Base-by-base conservation (phyloP, 1,140 invertebrate genomes). In the Zaprionus inermis region DNA sequence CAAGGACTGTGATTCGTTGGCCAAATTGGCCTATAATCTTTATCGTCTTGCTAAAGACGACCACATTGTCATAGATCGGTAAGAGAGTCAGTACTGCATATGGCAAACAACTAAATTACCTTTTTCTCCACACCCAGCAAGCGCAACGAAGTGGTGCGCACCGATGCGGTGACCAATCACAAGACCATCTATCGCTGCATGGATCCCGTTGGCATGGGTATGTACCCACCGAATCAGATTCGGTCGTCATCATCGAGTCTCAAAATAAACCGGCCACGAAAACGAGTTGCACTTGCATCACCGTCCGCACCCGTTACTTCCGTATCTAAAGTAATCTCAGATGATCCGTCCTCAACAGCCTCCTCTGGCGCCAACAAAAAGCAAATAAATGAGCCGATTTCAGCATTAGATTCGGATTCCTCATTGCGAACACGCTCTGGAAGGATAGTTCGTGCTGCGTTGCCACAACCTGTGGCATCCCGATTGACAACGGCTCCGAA, bases 11-110 rank as follows among this genome's bases (percentile, higher is more conserved):
- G 88, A 92, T 52, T 68, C 76, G 6, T 54, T 92, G 10, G 67
- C 79, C 30, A 85, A 81, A 36, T 41, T 92, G 32, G 91, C 91
- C 14, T 91, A 82, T 61, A 86, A 78, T 64, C 69, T 92, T 9
- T 75, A 83, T 60, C 78, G 73, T 5, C 41, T 91, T 10, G 75
- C 90, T 14, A 78, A 81, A 30, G 72, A 76, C 0, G 91, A 92
- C 73, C 84, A 91, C 36, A 90, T 92, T 18, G 88, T 91, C 1
- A 92, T 92, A 5, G 82, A 92, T 67, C 78, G 90, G 90, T 91
- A 7, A 44, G 60, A 68, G 32, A 3, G 10, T 11, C 0, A 68
- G 11, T 24, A 0, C 4, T 22, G 2, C 51, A 24, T 24, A 30
- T 30, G 10, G 18, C 11, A 22, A 34, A 9, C 7, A 14, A 44